phyloP scores from a whole-genome alignment of 23 tunicate species.

The Oikopleura albicans region DNA sequence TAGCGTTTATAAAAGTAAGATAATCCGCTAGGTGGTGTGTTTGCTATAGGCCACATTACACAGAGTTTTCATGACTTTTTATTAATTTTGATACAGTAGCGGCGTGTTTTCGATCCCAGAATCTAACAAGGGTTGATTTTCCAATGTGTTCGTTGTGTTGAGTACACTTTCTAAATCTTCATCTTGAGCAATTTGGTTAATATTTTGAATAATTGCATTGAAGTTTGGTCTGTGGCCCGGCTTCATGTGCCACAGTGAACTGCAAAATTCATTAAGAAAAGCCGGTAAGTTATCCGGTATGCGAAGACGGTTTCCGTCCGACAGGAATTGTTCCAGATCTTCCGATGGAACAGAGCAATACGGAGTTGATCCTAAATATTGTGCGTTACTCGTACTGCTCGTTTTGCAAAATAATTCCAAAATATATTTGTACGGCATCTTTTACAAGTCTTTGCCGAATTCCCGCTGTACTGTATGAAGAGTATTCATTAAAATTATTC shows the following conservation, averaged over 20 bases:
- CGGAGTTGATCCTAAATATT: not conserved
- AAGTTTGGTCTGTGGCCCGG: not conserved
- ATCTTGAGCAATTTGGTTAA: not conserved
- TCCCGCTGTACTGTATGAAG: too few relatives aligned
- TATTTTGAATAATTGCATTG: not conserved
- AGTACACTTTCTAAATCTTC: not conserved
- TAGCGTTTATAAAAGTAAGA: too few relatives aligned
- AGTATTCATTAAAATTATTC: too few relatives aligned
- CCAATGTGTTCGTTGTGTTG: not conserved
- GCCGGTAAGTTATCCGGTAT: not conserved
- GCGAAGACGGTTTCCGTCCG: not conserved
- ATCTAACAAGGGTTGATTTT: not conserved
- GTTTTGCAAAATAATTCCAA: too few relatives aligned
- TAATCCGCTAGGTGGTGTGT: too few relatives aligned
- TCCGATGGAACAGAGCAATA: not conserved
- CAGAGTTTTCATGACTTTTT: too few relatives aligned
- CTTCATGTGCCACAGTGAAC: not conserved
- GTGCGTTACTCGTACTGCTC: too few relatives aligned
- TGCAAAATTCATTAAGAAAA: not conserved
- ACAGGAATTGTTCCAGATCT: not conserved
- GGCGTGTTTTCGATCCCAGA: not conserved
- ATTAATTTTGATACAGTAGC: not conserved
- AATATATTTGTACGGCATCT: too few relatives aligned
- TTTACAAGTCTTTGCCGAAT: too few relatives aligned
- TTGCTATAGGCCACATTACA: too few relatives aligned